phyloP scores from a whole-genome alignment of 1,140 invertebrate genomes.

The Megalopta genalis region DNA sequence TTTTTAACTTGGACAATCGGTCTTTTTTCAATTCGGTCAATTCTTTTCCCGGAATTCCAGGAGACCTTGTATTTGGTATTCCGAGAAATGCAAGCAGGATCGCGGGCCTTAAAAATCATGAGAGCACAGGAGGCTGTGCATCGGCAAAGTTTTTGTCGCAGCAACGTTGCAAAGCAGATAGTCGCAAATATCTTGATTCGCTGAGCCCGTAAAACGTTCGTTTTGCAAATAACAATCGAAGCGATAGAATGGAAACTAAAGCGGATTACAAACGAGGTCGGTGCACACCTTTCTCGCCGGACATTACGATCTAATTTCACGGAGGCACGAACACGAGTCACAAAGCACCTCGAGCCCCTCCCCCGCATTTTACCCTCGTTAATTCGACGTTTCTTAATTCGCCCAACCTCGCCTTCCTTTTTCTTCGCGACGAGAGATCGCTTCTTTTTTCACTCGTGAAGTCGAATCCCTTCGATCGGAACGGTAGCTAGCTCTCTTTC shows the following conservation, averaged over 20 bases:
- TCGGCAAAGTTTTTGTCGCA: too few species aligned
- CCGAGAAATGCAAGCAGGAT: too few species aligned
- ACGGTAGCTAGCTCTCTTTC: not conserved
- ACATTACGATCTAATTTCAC: slow-evolving; percentile 2
- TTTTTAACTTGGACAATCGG: too few species aligned
- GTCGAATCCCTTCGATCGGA: not conserved
- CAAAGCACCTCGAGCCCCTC: not conserved
- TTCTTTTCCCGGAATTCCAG: too few species aligned
- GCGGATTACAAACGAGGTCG: not conserved
- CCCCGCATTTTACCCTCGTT: slow-evolving; percentile 1
- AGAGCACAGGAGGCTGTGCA: too few species aligned
- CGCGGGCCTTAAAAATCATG: too few species aligned
- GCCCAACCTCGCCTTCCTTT: not conserved
- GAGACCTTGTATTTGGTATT: too few species aligned
- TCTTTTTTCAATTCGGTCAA: too few species aligned
- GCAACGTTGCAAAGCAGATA: too few species aligned
- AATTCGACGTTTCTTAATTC: not conserved
- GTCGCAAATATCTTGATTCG: too few species aligned
- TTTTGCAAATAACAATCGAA: not conserved
- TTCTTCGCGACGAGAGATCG: not conserved
- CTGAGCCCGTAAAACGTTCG: too few species aligned
- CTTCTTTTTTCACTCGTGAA: not conserved
- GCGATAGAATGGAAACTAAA: not conserved
- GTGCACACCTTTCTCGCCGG: too few species aligned
- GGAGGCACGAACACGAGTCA: not conserved